Percentiles rank a stretch among this genome's conserved stretches.
These are phyloP conservation scores for Entomyzon cyanotis DNA, from an alignment of 2,113 vertebrate genomes.

Conservation along the genomic window DNA sequence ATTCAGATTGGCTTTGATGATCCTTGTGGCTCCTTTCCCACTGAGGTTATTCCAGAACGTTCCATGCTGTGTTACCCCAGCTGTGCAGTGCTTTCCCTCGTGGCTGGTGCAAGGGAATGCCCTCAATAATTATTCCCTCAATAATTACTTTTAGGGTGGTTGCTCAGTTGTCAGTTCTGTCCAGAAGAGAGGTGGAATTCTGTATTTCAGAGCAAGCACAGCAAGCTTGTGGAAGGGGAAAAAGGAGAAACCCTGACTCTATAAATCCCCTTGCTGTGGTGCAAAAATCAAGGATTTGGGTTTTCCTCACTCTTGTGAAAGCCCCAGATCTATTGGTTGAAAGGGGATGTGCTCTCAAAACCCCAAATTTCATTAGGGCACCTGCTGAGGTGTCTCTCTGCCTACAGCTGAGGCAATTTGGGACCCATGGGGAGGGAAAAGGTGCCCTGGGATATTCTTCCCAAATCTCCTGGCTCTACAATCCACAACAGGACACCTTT, in stretches of 20 bases:
- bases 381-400: background rate
- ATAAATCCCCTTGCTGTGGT: background rate
- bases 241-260: background rate
- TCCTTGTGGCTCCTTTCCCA: background rate
- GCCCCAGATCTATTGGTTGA: rapidly evolving
- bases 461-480: background rate
- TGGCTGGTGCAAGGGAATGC: background rate
- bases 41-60: rapidly evolving
- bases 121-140: background rate
- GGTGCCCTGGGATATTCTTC: background rate
- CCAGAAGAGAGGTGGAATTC: background rate
- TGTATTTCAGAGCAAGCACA: background rate
- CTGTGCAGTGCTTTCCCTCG: background rate
- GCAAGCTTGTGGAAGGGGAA: background rate
- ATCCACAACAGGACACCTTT: background rate
- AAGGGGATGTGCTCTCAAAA: background rate
- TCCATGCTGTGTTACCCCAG: rapidly evolving
- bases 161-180: background rate
- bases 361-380: background rate
- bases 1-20: background rate
- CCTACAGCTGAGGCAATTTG: background rate
- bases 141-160: background rate
- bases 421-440: background rate
- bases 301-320: background rate
- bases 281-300: background rate